Evolutionary conservation across 2,797 vertebrate genomes (phyloP).

Genomic region (Eulemur albifrons): DNA sequence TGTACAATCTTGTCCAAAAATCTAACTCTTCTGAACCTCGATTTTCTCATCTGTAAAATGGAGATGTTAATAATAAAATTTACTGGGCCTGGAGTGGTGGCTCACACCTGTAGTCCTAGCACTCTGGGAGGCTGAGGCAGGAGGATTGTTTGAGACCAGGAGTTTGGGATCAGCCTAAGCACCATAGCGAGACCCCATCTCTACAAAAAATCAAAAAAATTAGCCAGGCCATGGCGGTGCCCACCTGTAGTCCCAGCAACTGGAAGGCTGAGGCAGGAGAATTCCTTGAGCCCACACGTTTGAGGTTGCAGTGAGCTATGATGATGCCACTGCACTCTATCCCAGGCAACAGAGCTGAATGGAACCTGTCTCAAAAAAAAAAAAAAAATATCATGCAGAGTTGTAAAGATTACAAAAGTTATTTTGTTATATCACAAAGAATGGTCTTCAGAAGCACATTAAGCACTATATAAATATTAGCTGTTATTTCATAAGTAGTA

Average conservation of each 20-base stretch:
- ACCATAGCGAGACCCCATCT: background rate
- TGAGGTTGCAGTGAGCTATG: too few relatives aligned
- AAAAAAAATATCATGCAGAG: too few relatives aligned
- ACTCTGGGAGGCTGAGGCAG: background rate
- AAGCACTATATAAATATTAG: background rate
- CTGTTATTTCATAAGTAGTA: background rate
- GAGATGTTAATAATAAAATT: background rate
- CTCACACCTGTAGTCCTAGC: background rate
- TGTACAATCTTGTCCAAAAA: background rate
- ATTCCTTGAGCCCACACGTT: too few relatives aligned
- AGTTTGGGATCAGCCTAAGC: background rate
- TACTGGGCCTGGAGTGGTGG: background rate
- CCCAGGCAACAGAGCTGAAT: too few relatives aligned
- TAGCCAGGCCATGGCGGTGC: too few relatives aligned
- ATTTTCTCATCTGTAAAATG: background rate
- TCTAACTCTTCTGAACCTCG: background rate
- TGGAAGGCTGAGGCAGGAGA: too few relatives aligned
- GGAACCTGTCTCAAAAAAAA: too few relatives aligned
- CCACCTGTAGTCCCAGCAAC: too few relatives aligned
- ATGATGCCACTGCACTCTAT: too few relatives aligned
- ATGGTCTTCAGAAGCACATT: background rate
- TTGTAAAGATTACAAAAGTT: background rate
- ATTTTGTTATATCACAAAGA: background rate
- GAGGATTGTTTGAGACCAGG: background rate
- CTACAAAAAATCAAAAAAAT: background rate